Percentiles rank a stretch among this genome's conserved stretches.
Evolutionary conservation across 2,888 invertebrate species (phyloP).

Genomic region (Branchipolynoe longqiensis): DNA sequence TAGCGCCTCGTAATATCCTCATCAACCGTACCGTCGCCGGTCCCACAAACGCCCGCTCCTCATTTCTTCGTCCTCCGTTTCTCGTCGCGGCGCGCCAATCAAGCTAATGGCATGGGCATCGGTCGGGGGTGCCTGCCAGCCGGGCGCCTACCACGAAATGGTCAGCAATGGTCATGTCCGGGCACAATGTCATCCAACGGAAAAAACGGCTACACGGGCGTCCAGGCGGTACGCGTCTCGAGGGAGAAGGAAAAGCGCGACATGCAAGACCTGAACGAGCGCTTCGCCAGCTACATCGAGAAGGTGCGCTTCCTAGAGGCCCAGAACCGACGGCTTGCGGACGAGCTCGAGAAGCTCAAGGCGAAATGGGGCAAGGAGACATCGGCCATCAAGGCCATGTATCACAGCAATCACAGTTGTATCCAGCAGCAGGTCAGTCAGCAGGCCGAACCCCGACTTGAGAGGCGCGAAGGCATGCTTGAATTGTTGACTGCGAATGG

Average conservation of each 20-base stretch:
- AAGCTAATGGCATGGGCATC: not conserved
- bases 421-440: too few species aligned
- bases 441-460: too few species aligned
- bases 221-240: constrained; percentile 81
- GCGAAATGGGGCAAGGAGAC: constrained; percentile 74
- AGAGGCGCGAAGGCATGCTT: too few species aligned
- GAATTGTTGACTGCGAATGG: too few species aligned
- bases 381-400: constrained; percentile 81
- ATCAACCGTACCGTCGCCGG: constrained; percentile 62
- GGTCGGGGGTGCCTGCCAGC: too few species aligned
- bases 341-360: constrained; percentile 68
- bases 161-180: too few species aligned
- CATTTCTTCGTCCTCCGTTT: too few species aligned
- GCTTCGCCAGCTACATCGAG: constrained; percentile 84
- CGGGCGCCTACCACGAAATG: too few species aligned
- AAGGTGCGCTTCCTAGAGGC: constrained; percentile 82
- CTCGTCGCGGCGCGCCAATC: not conserved
- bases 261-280: constrained; percentile 83
- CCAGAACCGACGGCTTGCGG: constrained; percentile 81
- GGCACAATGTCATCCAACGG: too few species aligned
- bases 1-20: constrained; percentile 63
- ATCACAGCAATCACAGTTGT: too few species aligned
- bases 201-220: too few species aligned
- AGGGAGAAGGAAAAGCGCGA: constrained; percentile 83
- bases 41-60: too few species aligned